These are phyloP conservation scores for Excalfactoria chinensis DNA, from an alignment of 2,113 vertebrate genomes.

Conservation along the genomic window DNA sequence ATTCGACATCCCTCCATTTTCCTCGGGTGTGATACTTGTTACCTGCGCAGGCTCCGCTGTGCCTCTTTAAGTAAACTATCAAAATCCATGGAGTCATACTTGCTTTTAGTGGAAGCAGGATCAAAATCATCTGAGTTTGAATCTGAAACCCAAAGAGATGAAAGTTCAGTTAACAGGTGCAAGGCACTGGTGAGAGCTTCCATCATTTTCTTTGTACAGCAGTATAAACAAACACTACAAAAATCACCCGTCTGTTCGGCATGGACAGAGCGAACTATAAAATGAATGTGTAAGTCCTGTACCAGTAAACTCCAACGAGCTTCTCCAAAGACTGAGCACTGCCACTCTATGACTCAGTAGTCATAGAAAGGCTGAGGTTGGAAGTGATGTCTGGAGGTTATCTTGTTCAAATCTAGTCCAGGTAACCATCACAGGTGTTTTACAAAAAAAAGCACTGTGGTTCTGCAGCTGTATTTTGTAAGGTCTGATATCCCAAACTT, in stretches of 20 bases:
- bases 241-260: background rate
- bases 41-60: conserved; percentile 97
- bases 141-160: conserved; percentile 81
- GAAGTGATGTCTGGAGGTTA: background rate
- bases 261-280: background rate
- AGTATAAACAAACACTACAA: background rate
- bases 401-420: background rate
- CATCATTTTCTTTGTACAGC: background rate
- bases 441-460: background rate
- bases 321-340: background rate
- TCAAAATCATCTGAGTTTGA: conserved; percentile 99
- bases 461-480: background rate
- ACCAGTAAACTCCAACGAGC: background rate
- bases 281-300: background rate
- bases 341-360: background rate
- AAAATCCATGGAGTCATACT: conserved; percentile 99
- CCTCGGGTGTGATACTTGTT: conserved; percentile 82
- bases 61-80: conserved; percentile 99
- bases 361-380: background rate
- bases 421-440: background rate
- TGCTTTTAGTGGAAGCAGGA: conserved; percentile 98
- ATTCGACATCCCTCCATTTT: conserved; percentile 78
- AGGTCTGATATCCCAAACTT: background rate
- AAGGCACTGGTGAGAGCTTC: background rate
- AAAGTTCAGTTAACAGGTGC: background rate